These are phyloP conservation scores for Pelvicachromis taeniatus DNA, from an alignment of 2,113 vertebrate genomes.

Conservation along the genomic window DNA sequence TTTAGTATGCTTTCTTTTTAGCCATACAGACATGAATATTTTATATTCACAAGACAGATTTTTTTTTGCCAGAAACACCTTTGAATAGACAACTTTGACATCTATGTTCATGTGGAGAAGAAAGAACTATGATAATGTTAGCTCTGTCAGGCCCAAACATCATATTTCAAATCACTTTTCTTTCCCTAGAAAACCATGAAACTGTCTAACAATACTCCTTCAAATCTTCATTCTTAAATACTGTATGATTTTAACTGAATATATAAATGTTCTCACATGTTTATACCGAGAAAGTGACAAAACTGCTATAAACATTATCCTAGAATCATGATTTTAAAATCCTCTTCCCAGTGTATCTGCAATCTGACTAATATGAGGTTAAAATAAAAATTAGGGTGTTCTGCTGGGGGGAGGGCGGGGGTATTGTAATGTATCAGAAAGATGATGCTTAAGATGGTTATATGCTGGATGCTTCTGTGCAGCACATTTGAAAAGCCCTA, in stretches of 20 bases:
- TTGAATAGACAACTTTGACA: not conserved
- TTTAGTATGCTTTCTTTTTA: not conserved
- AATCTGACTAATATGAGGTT: not conserved
- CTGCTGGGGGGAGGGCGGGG: not conserved
- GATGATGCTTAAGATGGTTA: not conserved
- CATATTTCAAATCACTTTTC: not conserved
- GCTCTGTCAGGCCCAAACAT: not conserved
- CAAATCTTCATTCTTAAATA: not conserved
- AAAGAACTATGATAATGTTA: not conserved
- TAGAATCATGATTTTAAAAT: not conserved
- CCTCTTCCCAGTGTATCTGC: not conserved
- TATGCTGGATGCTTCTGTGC: constrained; percentile 33
- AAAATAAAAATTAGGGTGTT: not conserved
- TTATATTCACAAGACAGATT: not conserved
- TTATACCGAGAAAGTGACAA: not conserved
- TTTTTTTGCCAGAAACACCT: not conserved
- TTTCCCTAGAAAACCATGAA: not conserved
- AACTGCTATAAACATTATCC: not conserved
- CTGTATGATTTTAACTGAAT: not conserved
- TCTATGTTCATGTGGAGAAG: not conserved
- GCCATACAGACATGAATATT: not conserved
- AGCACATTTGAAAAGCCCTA: not conserved
- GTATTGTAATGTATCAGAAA: not conserved
- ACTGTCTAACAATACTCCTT: not conserved
- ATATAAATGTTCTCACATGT: not conserved